Conservation (phyloP, 1,140 invertebrate genomes). For the Brachionus rubens region DNA sequence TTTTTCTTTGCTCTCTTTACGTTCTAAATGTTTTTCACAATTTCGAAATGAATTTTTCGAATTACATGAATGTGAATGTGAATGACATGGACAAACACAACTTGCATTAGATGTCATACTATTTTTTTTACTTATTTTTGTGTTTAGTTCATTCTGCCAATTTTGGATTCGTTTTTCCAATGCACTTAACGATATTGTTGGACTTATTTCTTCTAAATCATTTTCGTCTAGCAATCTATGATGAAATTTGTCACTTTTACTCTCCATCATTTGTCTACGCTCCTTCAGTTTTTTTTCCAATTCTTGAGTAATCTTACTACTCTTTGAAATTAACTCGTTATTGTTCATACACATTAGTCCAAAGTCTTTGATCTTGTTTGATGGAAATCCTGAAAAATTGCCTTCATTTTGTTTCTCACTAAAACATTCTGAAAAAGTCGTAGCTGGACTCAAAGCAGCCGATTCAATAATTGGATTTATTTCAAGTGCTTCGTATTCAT, state of each 20-base stretch:
- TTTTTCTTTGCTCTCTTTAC: slow-evolving; percentile 1
- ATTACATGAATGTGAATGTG: background rate
- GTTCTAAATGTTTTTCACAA: background rate
- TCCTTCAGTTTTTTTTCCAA: slow-evolving; percentile 40
- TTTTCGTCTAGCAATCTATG: background rate
- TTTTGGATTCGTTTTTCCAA: slow-evolving; percentile 26
- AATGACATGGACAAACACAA: slow-evolving; percentile 44
- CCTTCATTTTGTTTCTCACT: slow-evolving; percentile 8
- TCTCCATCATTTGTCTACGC: slow-evolving; percentile 41
- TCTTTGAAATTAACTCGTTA: slow-evolving; percentile 35
- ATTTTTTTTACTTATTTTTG: slow-evolving; percentile 19
- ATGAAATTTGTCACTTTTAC: slow-evolving; percentile 38
- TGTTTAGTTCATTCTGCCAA: slow-evolving; percentile 31
- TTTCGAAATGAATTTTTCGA: background rate
- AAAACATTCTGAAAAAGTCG: slow-evolving; percentile 33
- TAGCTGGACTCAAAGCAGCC: slow-evolving; percentile 18
- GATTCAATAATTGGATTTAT: slow-evolving; percentile 28
- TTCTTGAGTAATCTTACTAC: slow-evolving; percentile 41
- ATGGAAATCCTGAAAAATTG: background rate
- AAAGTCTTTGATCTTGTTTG: slow-evolving; percentile 20
- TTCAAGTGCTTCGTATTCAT: slow-evolving; percentile 42
- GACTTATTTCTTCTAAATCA: background rate
- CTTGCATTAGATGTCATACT: background rate
- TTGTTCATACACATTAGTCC: slow-evolving; percentile 17
- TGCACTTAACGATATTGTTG: background rate